These are phyloP conservation scores for Alcis repandata DNA, from an alignment of 2,888 invertebrate species.

Conservation along the genomic window DNA sequence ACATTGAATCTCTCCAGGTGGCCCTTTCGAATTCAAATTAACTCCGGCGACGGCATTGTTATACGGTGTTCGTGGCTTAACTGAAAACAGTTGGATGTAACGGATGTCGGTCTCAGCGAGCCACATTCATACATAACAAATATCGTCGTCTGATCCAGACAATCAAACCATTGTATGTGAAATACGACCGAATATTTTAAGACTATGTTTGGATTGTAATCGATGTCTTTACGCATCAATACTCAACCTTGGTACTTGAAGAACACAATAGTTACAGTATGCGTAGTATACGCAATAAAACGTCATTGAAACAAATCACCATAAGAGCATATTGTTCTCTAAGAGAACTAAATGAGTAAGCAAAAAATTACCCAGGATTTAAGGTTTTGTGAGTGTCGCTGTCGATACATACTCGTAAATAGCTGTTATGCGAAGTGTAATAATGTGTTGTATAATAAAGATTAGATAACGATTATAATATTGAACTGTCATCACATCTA, in stretches of 20 bases:
- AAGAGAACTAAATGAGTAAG: background rate
- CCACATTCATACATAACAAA: conserved; percentile 77
- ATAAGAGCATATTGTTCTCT: background rate
- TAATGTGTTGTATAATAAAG: conserved; percentile 2
- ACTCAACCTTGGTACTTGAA: conserved; percentile 15
- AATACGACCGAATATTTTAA: conserved; percentile 66
- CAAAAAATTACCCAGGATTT: background rate
- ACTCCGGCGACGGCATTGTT: conserved; percentile 68
- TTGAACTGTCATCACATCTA: background rate
- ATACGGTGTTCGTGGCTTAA: conserved; percentile 66
- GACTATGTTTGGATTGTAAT: conserved; percentile 50
- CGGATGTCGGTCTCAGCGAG: conserved; percentile 71
- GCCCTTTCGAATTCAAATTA: conserved; percentile 68
- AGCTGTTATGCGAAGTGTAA: background rate
- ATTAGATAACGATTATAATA: conserved; percentile 7
- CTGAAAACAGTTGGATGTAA: conserved; percentile 80
- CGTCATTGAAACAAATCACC: background rate
- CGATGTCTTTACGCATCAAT: conserved; percentile 40
- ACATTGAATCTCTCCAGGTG: conserved; percentile 60
- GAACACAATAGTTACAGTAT: background rate
- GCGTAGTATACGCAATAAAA: conserved; percentile 7
- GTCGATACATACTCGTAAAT: background rate
- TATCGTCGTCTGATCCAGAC: conserved; percentile 67
- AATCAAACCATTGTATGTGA: conserved; percentile 70
- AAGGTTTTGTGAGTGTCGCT: background rate